Evolutionary conservation across 1,140 invertebrate genomes (phyloP).

Genomic region (Anastrepha obliqua): DNA sequence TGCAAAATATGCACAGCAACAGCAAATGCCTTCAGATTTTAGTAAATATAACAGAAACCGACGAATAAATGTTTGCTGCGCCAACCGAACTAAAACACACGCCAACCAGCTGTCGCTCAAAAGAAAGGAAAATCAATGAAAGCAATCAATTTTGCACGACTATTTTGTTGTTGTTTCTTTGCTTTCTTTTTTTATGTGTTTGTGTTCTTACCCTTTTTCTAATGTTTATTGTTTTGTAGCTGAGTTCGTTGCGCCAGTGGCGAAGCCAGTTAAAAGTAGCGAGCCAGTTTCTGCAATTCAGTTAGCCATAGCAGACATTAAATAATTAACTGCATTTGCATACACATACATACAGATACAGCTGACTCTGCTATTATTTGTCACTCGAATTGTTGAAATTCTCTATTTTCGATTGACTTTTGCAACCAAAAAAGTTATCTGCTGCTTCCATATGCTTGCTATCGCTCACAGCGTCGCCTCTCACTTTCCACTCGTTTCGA

Average conservation of each 20-base stretch:
- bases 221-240: background rate
- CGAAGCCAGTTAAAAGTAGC: background rate
- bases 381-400: too few relatives aligned
- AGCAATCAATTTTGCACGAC: slow-evolving; percentile 17
- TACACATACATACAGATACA: too few relatives aligned
- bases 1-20: too few relatives aligned
- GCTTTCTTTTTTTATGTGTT: background rate
- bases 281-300: too few relatives aligned
- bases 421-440: background rate
- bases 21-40: too few relatives aligned
- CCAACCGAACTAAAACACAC: background rate
- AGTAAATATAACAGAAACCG: too few relatives aligned
- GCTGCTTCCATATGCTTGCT: background rate
- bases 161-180: background rate
- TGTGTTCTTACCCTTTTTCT: background rate
- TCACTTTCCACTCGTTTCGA: too few relatives aligned
- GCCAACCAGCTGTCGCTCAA: background rate
- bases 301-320: too few relatives aligned
- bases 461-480: background rate
- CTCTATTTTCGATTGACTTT: background rate
- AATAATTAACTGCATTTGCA: background rate
- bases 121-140: slow-evolving; percentile 32
- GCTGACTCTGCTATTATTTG: background rate
- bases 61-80: too few relatives aligned
- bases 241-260: background rate